These are phyloP conservation scores for Charanyca ferruginea DNA, from an alignment of 2,888 invertebrate genomes.

Conservation along the genomic window DNA sequence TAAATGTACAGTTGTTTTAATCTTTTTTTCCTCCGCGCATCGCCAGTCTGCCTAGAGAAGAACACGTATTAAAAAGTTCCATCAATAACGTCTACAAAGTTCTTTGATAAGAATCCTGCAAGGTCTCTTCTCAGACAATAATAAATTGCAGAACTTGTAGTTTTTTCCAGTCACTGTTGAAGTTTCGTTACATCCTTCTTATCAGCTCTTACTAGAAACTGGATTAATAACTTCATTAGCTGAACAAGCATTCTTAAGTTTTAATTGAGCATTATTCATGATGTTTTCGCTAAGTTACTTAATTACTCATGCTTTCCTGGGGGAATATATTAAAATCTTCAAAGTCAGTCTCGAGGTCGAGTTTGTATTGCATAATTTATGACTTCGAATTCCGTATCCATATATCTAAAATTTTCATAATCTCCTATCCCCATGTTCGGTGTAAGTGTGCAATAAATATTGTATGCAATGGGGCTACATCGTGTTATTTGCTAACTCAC, in stretches of 20 bases:
- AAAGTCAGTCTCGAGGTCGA: constrained; percentile 55
- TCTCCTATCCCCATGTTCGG: constrained; percentile 75
- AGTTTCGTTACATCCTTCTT: constrained; percentile 56
- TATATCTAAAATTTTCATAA: constrained; percentile 81
- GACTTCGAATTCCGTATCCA: constrained; percentile 65
- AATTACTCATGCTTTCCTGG: constrained; percentile 66
- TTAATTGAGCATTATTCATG: constrained; percentile 74
- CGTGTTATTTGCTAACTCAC: constrained; percentile 86
- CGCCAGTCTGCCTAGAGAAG: constrained; percentile 22
- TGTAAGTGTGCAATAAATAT: constrained; percentile 85
- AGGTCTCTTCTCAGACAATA: constrained; percentile 58
- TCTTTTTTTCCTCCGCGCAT: constrained; percentile 26
- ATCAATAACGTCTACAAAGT: constrained; percentile 62
- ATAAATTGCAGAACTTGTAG: constrained; percentile 65
- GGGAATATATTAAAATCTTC: constrained; percentile 65
- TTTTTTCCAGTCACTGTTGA: constrained; percentile 45
- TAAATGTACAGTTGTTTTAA: constrained; percentile 17
- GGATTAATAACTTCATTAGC: constrained; percentile 69
- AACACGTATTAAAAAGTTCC: constrained; percentile 62
- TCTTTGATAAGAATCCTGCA: constrained; percentile 58
- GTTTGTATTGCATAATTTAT: constrained; percentile 72
- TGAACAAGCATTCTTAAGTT: constrained; percentile 68
- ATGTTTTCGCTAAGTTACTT: constrained; percentile 67
- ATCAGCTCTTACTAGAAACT: constrained; percentile 62
- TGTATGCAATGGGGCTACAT: constrained; percentile 82